Evolutionary conservation across 2,888 invertebrate species (phyloP).

Genomic region (Sphaerophoria rueppellii): DNA sequence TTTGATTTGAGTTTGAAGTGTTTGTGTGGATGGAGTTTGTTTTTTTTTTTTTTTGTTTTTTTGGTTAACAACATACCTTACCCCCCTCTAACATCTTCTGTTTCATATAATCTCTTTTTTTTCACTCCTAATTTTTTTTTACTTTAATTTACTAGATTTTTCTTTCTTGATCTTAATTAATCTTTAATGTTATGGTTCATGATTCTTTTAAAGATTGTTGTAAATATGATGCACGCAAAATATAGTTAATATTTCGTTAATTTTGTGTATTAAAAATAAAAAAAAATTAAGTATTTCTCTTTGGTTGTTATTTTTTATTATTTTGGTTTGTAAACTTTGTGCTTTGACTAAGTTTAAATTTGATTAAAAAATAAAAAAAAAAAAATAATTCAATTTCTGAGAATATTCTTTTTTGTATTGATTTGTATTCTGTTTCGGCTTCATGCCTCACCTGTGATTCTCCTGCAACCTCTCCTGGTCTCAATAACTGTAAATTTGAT

Average conservation of each 20-base stretch:
- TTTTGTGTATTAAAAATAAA: constrained; percentile 11
- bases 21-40: constrained; percentile 5
- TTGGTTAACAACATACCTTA: too few relatives aligned
- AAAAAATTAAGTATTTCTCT: constrained; percentile 38
- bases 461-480: constrained; percentile 89
- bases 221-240: constrained; percentile 53
- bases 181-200: not conserved
- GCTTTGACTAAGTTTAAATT: constrained; percentile 35
- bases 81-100: constrained; percentile 16
- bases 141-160: constrained; percentile 49
- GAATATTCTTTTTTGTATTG: constrained; percentile 28
- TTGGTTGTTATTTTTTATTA: constrained; percentile 42
- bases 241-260: constrained; percentile 54
- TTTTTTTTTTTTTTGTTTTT: not conserved
- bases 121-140: constrained; percentile 36
- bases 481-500: constrained; percentile 83
- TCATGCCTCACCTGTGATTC: constrained; percentile 86
- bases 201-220: constrained; percentile 2
- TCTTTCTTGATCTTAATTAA: constrained; percentile 13
- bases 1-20: not conserved
- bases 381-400: constrained; percentile 40
- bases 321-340: constrained; percentile 37
- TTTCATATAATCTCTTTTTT: too few relatives aligned
- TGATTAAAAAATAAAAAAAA: constrained; percentile 37
- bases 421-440: constrained; percentile 22